A percentile compares a stretch with the other conserved stretches of the same genome.
phyloP scores from a whole-genome alignment of 2,888 invertebrate genomes.

The Leistus spinibarbis region DNA sequence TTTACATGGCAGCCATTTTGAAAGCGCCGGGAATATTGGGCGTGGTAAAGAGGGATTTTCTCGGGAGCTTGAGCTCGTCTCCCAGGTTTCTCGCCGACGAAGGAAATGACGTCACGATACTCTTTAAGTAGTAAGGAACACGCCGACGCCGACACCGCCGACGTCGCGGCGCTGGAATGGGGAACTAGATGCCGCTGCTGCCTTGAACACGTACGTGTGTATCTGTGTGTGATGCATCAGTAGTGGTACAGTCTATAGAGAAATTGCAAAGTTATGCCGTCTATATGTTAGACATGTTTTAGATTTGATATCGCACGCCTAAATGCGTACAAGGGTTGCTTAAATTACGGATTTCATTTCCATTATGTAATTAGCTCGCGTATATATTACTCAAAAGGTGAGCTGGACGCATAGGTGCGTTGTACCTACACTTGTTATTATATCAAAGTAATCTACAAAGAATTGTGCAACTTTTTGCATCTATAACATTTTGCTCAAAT shows the following conservation, averaged over 20 bases:
- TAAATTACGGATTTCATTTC: too few species aligned
- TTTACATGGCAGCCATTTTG: constrained; percentile 59
- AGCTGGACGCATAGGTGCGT: too few species aligned
- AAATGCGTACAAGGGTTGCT: too few species aligned
- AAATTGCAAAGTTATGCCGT: neutral
- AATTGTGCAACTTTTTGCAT: too few species aligned
- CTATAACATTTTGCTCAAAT: too few species aligned
- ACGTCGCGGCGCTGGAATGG: neutral
- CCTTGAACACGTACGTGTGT: constrained; percentile 1
- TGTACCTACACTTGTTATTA: too few species aligned
- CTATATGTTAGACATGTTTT: neutral
- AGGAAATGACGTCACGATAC: constrained; percentile 55
- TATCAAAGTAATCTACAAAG: too few species aligned
- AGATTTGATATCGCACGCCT: neutral
- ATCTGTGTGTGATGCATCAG: constrained; percentile 1
- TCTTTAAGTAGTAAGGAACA: constrained; percentile 53
- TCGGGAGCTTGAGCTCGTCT: constrained; percentile 36
- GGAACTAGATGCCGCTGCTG: neutral
- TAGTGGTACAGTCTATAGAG: constrained; percentile 21
- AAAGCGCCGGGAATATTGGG: constrained; percentile 50
- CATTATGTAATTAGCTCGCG: too few species aligned
- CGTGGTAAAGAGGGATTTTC: constrained; percentile 39
- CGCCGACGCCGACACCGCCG: neutral
- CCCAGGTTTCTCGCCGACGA: constrained; percentile 49
- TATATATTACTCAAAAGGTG: too few species aligned